Evolutionary conservation across 2,113 vertebrate species (phyloP), one percentile per base, ranked within the genome.

Genomic region (Nothocercus nigrocapillus): DNA sequence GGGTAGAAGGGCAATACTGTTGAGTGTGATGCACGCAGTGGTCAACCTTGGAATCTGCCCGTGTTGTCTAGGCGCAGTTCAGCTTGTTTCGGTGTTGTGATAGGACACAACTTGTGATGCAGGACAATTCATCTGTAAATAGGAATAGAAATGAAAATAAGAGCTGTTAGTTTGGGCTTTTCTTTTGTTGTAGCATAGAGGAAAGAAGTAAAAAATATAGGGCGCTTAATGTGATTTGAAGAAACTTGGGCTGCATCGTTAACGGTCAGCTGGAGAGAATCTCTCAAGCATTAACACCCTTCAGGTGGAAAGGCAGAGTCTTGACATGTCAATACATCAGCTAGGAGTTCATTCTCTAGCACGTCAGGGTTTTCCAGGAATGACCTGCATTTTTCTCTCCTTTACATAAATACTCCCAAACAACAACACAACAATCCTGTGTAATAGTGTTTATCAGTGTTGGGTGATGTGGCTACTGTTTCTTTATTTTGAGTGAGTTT

Each of bases 41-140:
- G 66, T 62, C 45, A 36, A 9, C 36, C 61, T 67, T 32, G 3
- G 25, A 16, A 14, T 63, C 0, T 0, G 16, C 22, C 30, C 49
- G 3, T 18, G 58, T 70, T 83, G 64, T 51, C 54, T 74, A 49
- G 63, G 19, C 19, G 49, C 15, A 70, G 30, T 27, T 32, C 6
- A 86, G 30, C 28, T 92, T 7, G 3, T 30, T 75, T 25, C 32
- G 7, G 2, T 17, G 11, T 72, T 78, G 12, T 0, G 1, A n/a
- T 42, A 27, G 54, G 51, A 18, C 72, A 42, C 58, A 27, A 24
- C 5, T 27, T 77, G 4, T 51, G 34, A n/a, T 51, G 32, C 54
- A 47, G 54, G n/a, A 78, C n/a, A 47, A 28, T 38, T 85, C 27
- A 19, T 49, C 21, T 74, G 44, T 28, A 45, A 17, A 30, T 49